These are phyloP conservation scores for Channa maculata DNA, from an alignment of 2,113 vertebrate species.

Conservation along the genomic window DNA sequence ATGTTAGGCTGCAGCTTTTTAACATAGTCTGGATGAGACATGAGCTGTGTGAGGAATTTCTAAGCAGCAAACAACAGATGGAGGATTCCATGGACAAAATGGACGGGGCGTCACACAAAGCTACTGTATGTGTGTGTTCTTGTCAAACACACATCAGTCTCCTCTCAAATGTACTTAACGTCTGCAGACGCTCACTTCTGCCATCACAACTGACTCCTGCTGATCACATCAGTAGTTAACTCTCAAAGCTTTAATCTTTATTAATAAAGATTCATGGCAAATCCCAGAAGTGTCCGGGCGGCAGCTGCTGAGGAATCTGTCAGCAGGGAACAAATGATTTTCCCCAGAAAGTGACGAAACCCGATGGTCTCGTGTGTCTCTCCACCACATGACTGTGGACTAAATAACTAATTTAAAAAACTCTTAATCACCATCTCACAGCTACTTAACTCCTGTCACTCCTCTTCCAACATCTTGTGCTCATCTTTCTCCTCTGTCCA, in stretches of 20 bases:
- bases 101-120: too few species aligned
- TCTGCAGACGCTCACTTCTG: neutral
- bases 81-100: too few species aligned
- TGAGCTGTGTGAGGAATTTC: neutral
- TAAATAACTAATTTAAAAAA: too few species aligned
- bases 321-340: conserved; percentile 10
- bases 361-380: neutral
- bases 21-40: neutral
- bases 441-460: too few species aligned
- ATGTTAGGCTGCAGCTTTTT: neutral
- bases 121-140: too few species aligned
- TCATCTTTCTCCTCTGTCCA: too few species aligned
- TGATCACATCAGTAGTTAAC: neutral
- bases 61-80: too few species aligned
- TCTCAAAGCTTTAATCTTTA: conserved; percentile 5
- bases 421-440: too few species aligned
- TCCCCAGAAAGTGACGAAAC: neutral
- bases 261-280: conserved; percentile 26
- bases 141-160: neutral
- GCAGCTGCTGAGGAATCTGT: conserved; percentile 30
- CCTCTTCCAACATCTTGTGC: too few species aligned
- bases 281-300: conserved; percentile 9
- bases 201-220: neutral
- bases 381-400: neutral
- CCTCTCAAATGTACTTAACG: neutral